phyloP scores from a whole-genome alignment of 2,797 vertebrate species.

The Micrastur ruficollis region DNA sequence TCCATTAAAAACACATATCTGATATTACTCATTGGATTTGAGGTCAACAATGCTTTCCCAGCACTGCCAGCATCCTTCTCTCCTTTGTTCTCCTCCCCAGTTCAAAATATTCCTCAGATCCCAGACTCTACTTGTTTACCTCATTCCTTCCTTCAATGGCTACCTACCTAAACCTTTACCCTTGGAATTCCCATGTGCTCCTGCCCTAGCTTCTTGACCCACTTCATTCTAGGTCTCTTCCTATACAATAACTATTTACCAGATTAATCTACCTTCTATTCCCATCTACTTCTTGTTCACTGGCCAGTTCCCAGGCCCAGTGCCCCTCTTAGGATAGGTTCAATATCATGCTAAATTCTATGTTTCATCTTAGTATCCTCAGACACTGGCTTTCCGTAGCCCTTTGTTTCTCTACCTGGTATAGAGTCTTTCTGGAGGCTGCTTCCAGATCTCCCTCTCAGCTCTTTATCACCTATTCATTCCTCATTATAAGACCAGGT shows the following conservation, averaged over 20 bases:
- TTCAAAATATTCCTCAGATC: neutral
- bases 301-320: neutral
- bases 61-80: neutral
- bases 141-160: neutral
- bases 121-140: neutral
- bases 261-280: neutral
- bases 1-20: neutral
- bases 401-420: neutral
- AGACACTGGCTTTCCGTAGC: neutral
- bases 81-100: neutral
- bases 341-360: neutral
- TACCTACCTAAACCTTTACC: neutral
- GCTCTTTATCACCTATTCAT: neutral
- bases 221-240: neutral
- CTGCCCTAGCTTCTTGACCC: neutral
- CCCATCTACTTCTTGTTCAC: neutral
- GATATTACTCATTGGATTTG: neutral
- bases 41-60: neutral
- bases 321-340: neutral
- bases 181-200: neutral
- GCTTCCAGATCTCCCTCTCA: neutral
- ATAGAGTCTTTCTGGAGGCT: neutral
- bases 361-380: neutral
- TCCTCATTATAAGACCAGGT: neutral
- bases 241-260: neutral